Evolutionary conservation across 2,113 vertebrate genomes (phyloP), one percentile per base, ranked within the genome.

Genomic region (Haemorhous mexicanus): DNA sequence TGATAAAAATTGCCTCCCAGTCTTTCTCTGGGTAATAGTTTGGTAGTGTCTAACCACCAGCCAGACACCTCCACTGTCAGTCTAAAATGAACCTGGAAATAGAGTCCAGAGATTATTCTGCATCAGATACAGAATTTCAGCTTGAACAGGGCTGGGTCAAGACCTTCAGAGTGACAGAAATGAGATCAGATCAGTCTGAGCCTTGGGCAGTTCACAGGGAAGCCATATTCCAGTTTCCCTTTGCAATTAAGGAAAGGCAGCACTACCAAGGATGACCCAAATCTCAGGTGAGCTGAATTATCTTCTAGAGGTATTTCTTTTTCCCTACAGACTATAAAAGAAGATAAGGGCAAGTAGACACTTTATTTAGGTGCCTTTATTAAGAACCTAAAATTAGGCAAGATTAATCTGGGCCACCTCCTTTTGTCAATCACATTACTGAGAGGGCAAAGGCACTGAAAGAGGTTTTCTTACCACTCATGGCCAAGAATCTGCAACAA

Each of bases 361-460:
- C 67, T 59, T 83, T 93, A 91, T 94, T 95, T 93, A 88, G 79
- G 41, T 7, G 37, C 28, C 49, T 93, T 78, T 83, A 92, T 83
- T 84, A 94, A 91, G 94, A 82, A 37, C 20, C 82, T 94, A 94
- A 94, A 96, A 94, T 95, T 83, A 95, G 88, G 53, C 53, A 63
- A 84, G 69, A 56, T 76, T 78, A 82, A 91, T 91, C 70, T 95
- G 78, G 94, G 96, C 82, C 88, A 91, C 59, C 72, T 91, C 62
- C 70, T 93, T 93, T 93, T 87, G 67, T 44, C 95, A 79, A 0
- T 53, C 81, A 4, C 81, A 4, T 13, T 3, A 33, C 26, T 22
- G 41, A 28, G 50, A 94, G 55, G 77, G 49, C 84, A 91, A 69
- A 76, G 7, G 43, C 67, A 77, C 62, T 8, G 23, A 90, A 87